Evolutionary conservation across 2,797 vertebrate genomes (phyloP), one percentile per base, ranked within the genome.

Genomic region (Mallotus villosus): DNA sequence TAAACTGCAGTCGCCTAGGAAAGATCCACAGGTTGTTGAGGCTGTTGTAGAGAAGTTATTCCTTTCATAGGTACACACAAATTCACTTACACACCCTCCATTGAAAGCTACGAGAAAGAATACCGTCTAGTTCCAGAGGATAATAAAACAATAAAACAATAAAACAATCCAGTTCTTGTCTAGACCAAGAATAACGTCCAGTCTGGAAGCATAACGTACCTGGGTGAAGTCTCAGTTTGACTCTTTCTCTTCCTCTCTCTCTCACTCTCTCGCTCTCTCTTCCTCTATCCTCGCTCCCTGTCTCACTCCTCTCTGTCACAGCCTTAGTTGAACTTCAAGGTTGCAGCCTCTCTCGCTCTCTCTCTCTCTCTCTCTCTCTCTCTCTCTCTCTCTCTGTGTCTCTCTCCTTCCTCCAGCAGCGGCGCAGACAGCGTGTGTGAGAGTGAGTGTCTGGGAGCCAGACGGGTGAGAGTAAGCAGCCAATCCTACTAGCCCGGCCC

Each of bases 401-500:
- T 79, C 70, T 73, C 68, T 73, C 68, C 78, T 81, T 87, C 74
- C 85, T 78, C 77, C 64, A 63, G 73, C 83, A 7, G 78, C 79
- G 85, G 90, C 91, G 89, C 76, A 82, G 74, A 86, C 69, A 79
- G 80, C 74, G 76, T 81, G 80, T 65, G 88, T 88, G 88, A 74
- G 71, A 82, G 76, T 88, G 86, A 81, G 88, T 84, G 88, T 90
- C 90, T 89, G 87, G 85, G 83, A 91, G 87, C 90, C 90, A 91
- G 90, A 91, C 89, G 75, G 84, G 86, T 89, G 84, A 88, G 87
- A 90, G 89, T 91, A 88, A 89, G 83, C 67, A 73, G 90, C 82
- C 87, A 88, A 88, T 29, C 83, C 76, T n/a, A n/a, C 7, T 55
- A 79, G 58, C 75, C 77, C 78, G 41, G 82, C 73, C 79, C 91